Conservation (phyloP, 2,797 vertebrate species). For the Pseudocheirus occidentalis region DNA sequence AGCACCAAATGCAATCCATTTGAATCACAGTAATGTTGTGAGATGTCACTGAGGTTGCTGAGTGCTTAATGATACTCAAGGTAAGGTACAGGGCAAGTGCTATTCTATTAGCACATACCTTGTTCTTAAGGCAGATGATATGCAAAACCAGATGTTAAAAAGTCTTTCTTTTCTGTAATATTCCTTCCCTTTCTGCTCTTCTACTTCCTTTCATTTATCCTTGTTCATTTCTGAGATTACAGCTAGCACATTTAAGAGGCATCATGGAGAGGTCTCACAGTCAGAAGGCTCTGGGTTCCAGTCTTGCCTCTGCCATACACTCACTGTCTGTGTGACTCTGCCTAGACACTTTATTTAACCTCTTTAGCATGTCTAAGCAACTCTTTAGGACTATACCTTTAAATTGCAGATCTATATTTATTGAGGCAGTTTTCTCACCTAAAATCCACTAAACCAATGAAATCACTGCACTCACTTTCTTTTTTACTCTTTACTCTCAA, state of each 20-base stretch:
- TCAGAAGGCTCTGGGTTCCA: background rate
- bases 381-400: background rate
- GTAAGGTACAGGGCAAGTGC: background rate
- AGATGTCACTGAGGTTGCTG: background rate
- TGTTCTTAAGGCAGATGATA: background rate
- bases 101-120: background rate
- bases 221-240: slow-evolving; percentile 34
- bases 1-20: background rate
- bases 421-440: background rate
- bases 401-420: background rate
- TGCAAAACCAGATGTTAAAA: background rate
- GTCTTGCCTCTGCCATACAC: background rate
- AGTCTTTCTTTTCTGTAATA: background rate
- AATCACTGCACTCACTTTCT: background rate
- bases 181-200: slow-evolving; percentile 15
- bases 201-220: background rate
- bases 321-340: background rate
- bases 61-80: background rate
- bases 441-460: background rate
- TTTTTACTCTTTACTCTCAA: background rate
- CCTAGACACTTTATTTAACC: background rate
- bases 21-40: background rate
- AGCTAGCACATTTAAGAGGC: slow-evolving; percentile 19
- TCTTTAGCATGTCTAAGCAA: background rate
- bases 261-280: background rate